Evolutionary conservation across 2,888 invertebrate species (phyloP), one percentile per base, ranked within the genome.

Genomic region (Cremastinae sp.): DNA sequence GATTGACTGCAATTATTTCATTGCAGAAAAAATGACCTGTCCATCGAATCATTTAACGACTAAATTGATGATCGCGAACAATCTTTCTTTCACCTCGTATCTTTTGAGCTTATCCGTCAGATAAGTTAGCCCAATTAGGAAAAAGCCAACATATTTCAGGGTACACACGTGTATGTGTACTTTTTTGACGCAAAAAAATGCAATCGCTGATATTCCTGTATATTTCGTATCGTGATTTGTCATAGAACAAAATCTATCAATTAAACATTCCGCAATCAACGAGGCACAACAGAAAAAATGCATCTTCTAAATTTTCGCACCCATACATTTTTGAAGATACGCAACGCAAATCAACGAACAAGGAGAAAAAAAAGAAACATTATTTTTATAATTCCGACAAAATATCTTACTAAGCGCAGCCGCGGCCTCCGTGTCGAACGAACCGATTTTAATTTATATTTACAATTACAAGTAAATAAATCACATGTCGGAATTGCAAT

Each of bases 401-500:
- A 66, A 66, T 69, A 75, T 75, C 64, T 61, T 74, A 74, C 75
- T 75, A 53, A 62, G 64, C 56, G 74, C 72, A 74, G 61, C 75
- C 70, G 68, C 74, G 43, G 61, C 61, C 59, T 45, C 49, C 39
- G 55, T 64, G 51, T 28, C 28, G 28, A 20, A 72, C 51, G 59
- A 72, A 79, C 47, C 53, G 61, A 72, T 72, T 45, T 61, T 68
- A 80, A 69, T 74, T 66, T 45, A 70, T 65, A 49, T 71, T 28
- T 78, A 74, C 64, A 69, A 74, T 43, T 79, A 81, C 64, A 83
- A 81, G 79, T 80, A 84, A 84, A 83, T 84, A 81, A 83, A 86
- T 85, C 85, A 84, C 84, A 86, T 85, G 81, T 84, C 82, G 80
- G 82, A 74, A 78, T 82, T 81, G 75, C 82, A 82, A 77, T 80